Evolutionary conservation across 2,888 invertebrate species (phyloP).

Genomic region (Buathra laborator): DNA sequence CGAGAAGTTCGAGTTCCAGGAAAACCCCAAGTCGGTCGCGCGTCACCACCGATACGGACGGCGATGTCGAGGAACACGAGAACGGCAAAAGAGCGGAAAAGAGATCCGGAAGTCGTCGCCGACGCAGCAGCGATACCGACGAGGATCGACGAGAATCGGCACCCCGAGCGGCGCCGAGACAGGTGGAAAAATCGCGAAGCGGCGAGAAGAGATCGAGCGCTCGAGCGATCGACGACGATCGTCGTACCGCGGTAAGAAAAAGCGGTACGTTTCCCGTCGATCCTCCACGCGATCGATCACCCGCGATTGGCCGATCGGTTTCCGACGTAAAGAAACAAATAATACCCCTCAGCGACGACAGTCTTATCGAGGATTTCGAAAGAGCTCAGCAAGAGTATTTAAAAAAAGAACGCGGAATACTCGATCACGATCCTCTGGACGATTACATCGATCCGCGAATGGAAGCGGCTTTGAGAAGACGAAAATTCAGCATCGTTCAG

Average conservation of each 20-base stretch:
- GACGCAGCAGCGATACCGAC: slow-evolving; percentile 50
- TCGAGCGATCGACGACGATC: slow-evolving; percentile 15
- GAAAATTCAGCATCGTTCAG: slow-evolving; percentile 73
- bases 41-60: slow-evolving; percentile 65
- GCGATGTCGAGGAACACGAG: slow-evolving; percentile 59
- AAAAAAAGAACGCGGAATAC: slow-evolving; percentile 74
- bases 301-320: slow-evolving; percentile 61
- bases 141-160: slow-evolving; percentile 51
- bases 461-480: slow-evolving; percentile 70
- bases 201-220: slow-evolving; percentile 12
- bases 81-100: slow-evolving; percentile 56
- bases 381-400: slow-evolving; percentile 75
- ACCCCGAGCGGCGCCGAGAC: slow-evolving; percentile 29
- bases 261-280: slow-evolving; percentile 77
- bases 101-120: slow-evolving; percentile 60
- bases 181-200: slow-evolving; percentile 17
- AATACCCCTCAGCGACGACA: slow-evolving; percentile 81
- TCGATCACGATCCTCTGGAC: slow-evolving; percentile 74
- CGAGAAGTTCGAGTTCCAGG: background rate
- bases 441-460: slow-evolving; percentile 66
- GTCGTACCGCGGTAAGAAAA: slow-evolving; percentile 82
- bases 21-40: slow-evolving; percentile 62
- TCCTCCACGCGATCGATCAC: background rate
- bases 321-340: slow-evolving; percentile 80
- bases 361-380: slow-evolving; percentile 76